Conservation (phyloP, 1,140 invertebrate genomes). For the Procambarus virginalis region DNA sequence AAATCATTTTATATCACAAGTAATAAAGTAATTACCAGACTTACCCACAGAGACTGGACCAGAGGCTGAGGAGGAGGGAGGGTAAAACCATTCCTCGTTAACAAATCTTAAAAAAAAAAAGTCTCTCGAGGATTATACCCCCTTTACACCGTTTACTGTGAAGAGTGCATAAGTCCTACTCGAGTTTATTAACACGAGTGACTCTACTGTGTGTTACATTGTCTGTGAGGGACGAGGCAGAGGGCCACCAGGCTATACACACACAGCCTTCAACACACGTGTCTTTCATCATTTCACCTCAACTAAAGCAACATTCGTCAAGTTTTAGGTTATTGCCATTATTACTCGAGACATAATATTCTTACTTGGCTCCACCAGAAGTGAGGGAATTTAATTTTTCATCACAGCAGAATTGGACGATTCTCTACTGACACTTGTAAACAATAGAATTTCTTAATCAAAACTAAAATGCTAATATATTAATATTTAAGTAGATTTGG, state of each 20-base stretch:
- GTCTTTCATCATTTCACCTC: background rate
- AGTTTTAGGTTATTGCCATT: background rate
- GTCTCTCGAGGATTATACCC: background rate
- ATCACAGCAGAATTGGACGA: slow-evolving; percentile 23
- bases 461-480: background rate
- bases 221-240: background rate
- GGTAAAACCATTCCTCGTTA: background rate
- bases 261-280: background rate
- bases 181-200: too few relatives aligned
- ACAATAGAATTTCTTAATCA: slow-evolving; percentile 41
- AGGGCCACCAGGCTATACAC: background rate
- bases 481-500: background rate
- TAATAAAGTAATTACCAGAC: background rate
- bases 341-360: slow-evolving; percentile 2
- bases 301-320: background rate
- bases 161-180: background rate
- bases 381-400: slow-evolving; percentile 20
- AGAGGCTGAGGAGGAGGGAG: background rate
- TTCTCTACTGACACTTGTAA: slow-evolving; percentile 50
- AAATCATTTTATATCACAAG: too few relatives aligned
- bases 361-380: slow-evolving; percentile 26
- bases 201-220: background rate
- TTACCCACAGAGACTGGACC: background rate
- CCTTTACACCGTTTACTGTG: background rate
- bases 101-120: background rate